Evolutionary conservation across 2,113 vertebrate genomes (phyloP), one percentile per base, ranked within the genome.

Genomic region (Spea bombifrons): DNA sequence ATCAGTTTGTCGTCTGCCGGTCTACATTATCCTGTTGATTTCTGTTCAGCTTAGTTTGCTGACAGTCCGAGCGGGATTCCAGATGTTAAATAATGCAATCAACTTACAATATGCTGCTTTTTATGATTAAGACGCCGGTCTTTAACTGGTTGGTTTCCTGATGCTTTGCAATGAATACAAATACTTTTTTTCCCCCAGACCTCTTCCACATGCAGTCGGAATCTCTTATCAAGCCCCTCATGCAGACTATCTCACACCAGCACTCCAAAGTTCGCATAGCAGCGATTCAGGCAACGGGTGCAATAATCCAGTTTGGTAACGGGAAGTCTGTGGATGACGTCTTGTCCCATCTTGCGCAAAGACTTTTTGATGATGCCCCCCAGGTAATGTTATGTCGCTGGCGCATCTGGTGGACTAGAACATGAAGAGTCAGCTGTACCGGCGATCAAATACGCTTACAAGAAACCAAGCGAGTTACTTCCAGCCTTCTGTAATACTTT

Each of bases 121-220:
- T 30, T 30, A 30, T 30, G 30, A 30, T 30, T 30, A 30, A 30
- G 30, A 30, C 2, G 30, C 2, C 30, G 30, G 30, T 30, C 30
- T 30, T 30, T 30, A 1, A 30, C 30, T 30, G 30, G 30, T 30
- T 30, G 30, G 1, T 30, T 30, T 30, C 30, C 30, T 30, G 30
- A 30, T 30, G 52, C 12, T 55, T 7, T 13, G 12, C 52, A 30
- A 30, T 30, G 30, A 30, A 30, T 55, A 17, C 7, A 16, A n/a
- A 16, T 66, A 52, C 66, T 13, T 17, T 30, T 70, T 8, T 43
- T 15, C 8, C 71, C 82, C 6, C 88, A 99, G 97, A 96, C 55
- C 93, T 95, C 83, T 99, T 99, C 82, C 95, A 98, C 75, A 88
- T 98, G 94, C 95, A 99, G 67, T 94, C 96, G 0, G 97, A 99